Conservation (phyloP, 1,140 invertebrate genomes). For the Drosophila mauritiana region DNA sequence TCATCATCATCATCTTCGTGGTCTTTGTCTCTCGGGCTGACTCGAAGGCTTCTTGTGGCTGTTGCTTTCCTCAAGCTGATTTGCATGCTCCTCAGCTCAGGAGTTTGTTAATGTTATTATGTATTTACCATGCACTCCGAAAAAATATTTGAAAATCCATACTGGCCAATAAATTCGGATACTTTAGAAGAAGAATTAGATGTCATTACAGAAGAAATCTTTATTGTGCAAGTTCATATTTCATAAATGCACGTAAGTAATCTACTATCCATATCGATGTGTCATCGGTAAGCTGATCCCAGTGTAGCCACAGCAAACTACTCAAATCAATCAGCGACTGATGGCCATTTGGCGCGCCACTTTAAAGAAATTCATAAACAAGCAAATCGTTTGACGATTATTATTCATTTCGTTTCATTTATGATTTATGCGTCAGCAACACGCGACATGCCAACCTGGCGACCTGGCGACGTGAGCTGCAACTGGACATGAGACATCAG, state of each 20-base stretch:
- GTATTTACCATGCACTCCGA: conserved; percentile 54
- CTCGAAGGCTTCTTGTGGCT: conserved; percentile 34
- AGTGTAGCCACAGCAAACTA: conserved; percentile 39
- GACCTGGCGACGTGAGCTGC: conserved; percentile 18
- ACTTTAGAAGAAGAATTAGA: too few relatives aligned
- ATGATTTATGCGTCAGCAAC: conserved; percentile 80
- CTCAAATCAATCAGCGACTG: conserved; percentile 70
- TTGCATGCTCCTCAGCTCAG: conserved; percentile 68
- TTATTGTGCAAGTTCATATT: too few relatives aligned
- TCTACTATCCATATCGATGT: too few relatives aligned
- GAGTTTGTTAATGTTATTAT: conserved; percentile 55
- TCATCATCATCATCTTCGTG: conserved; percentile 29
- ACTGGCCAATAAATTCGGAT: too few relatives aligned
- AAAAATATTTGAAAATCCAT: background rate
- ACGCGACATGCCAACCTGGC: conserved; percentile 56
- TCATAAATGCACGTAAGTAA: too few relatives aligned
- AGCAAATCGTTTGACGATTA: conserved; percentile 76
- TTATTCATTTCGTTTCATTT: conserved; percentile 55
- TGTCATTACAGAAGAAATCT: too few relatives aligned
- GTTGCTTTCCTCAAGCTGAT: conserved; percentile 50
- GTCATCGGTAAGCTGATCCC: background rate
- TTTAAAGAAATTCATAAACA: conserved; percentile 82
- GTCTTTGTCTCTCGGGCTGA: conserved; percentile 40
- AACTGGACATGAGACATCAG: conserved; percentile 19
- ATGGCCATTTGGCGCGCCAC: conserved; percentile 66